A percentile compares a stretch with the other conserved stretches of the same genome.
Conservation (phyloP, 2,797 vertebrate genomes). For the Xiphophorus birchmanni region DNA sequence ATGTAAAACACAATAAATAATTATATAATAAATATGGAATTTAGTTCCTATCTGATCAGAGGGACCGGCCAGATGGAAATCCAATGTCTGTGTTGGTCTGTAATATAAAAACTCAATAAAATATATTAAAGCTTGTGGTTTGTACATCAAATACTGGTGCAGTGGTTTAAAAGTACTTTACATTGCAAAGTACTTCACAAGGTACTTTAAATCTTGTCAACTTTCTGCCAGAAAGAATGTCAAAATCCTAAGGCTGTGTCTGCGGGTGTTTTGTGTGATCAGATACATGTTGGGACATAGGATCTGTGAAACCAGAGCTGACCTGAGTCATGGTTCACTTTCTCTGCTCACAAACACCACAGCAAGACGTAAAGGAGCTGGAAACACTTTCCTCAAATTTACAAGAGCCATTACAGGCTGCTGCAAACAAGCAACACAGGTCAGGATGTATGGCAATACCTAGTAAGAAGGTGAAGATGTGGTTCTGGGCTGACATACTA, state of each 20-base stretch:
- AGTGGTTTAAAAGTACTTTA: neutral
- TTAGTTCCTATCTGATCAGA: neutral
- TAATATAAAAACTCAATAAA: neutral
- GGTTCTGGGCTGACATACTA: neutral
- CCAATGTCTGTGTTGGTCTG: neutral
- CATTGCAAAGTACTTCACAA: neutral
- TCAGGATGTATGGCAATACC: constrained; percentile 3
- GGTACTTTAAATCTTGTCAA: neutral
- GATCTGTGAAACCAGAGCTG: constrained; percentile 70
- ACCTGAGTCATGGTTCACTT: constrained; percentile 65
- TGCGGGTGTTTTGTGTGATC: constrained; percentile 6
- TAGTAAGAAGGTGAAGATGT: constrained; percentile 1
- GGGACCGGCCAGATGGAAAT: neutral
- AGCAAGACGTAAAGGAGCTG: constrained; percentile 25
- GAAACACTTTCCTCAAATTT: constrained; percentile 56
- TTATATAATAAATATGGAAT: neutral
- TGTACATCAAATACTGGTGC: no score
- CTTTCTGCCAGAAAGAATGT: neutral
- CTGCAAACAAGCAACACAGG: neutral
- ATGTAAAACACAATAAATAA: no score
- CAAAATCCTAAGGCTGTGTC: neutral
- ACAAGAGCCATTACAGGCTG: constrained; percentile 39
- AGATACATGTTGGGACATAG: constrained; percentile 44
- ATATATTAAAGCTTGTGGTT: no score
- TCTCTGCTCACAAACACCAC: constrained; percentile 57